Conservation (phyloP, 2,797 vertebrate species). For the Staurois parvus region DNA sequence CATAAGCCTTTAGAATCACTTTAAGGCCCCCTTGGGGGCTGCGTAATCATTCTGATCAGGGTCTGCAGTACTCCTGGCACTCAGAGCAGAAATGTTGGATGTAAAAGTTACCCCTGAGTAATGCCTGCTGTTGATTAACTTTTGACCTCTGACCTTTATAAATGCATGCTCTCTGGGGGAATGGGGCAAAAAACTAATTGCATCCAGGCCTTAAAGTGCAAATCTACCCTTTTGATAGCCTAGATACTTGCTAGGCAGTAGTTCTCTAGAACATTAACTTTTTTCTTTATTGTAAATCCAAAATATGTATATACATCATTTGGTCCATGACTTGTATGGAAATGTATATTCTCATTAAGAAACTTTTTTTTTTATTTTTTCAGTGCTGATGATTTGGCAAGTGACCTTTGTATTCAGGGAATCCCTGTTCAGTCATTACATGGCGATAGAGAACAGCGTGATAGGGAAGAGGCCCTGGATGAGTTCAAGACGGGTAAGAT, state of each 20-base stretch:
- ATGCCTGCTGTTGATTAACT: background rate
- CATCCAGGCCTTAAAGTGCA: background rate
- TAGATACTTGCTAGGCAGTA: too few relatives aligned
- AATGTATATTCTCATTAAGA: background rate
- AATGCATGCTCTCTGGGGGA: background rate
- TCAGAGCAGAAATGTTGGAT: too few relatives aligned
- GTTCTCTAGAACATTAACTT: background rate
- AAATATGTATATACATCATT: background rate
- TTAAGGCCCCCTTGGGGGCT: background rate
- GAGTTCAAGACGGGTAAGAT: constrained; percentile 90
- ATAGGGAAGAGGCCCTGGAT: constrained; percentile 90
- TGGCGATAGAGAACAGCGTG: constrained; percentile 89
- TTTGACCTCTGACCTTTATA: background rate
- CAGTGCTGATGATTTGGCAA: constrained; percentile 93
- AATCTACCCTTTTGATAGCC: background rate
- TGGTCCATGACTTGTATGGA: too few relatives aligned
- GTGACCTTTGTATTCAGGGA: constrained; percentile 88
- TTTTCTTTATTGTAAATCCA: background rate
- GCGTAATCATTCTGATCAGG: too few relatives aligned
- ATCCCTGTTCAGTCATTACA: constrained; percentile 91
- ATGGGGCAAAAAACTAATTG: too few relatives aligned
- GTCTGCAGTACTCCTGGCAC: background rate
- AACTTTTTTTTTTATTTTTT: constrained; percentile 42
- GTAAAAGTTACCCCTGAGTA: too few relatives aligned
- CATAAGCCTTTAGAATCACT: too few relatives aligned